Conservation (phyloP, 2,113 vertebrate genomes). For the Lasiurus borealis region DNA sequence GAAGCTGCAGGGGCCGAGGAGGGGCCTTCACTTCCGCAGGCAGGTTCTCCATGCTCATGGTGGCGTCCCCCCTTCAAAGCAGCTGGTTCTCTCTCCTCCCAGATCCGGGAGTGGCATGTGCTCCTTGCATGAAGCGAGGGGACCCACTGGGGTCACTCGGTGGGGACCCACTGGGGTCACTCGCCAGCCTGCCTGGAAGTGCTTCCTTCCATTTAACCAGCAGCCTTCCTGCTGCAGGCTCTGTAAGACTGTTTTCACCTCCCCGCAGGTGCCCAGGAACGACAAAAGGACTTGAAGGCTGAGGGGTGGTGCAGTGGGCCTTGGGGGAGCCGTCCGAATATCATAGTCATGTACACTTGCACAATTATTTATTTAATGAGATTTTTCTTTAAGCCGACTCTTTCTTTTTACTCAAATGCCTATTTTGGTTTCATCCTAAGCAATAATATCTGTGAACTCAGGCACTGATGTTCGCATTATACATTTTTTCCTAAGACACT, state of each 20-base stretch:
- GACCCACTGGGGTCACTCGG: neutral
- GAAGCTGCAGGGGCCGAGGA: neutral
- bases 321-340: neutral
- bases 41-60: too few species aligned
- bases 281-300: neutral
- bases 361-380: constrained; percentile 68
- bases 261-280: neutral
- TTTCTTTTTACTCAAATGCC: constrained; percentile 57
- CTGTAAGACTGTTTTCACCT: neutral
- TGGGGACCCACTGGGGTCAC: neutral
- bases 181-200: neutral
- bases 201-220: neutral
- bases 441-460: neutral
- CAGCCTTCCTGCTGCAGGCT: constrained; percentile 15
- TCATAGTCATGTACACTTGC: constrained; percentile 35
- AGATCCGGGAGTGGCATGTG: neutral
- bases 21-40: neutral
- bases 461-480: neutral
- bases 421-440: constrained; percentile 63
- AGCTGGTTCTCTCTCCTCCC: constrained; percentile 4
- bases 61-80: neutral
- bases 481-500: constrained; percentile 76
- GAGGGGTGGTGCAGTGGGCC: neutral
- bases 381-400: constrained; percentile 62
- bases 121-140: neutral